Base-by-base conservation (phyloP, 2,113 vertebrate species). In the Entelurus aequoreus region DNA sequence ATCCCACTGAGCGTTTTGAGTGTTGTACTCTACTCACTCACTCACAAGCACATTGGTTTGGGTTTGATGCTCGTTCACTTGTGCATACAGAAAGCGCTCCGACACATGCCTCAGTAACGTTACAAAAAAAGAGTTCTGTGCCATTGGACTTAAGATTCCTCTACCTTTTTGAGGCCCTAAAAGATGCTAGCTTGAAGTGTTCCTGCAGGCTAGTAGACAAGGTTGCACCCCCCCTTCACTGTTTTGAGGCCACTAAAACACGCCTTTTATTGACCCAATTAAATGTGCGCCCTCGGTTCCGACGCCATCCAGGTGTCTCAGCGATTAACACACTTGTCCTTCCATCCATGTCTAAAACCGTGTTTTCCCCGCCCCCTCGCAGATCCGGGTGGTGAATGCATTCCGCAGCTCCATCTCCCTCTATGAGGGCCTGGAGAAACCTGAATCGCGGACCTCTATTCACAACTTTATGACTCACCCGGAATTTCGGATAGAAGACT, bases 321-420 rank as follows among this genome's bases (percentile, higher is more conserved):
- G 28, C 28, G 28, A 28, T 28, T 28, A 46, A 12, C 51, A 19
- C 19, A 6, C 50, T 4, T 15, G 9, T 21, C 49, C 49, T 4
- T 21, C 5, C 6, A 12, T 48, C 35, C n/a, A 63, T 60, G 40
- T 61, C 76, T 90, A 71, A 90, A 65, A 66, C 65, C 53, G 1
- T 28, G n/a, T 56, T 61, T 77, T 60, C 64, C 21, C 71, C 63
- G 56, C 66, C 44, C 55, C 53, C 84, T 84, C 78, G 50, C 93
- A 99, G 97, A 98, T 99, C 91, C 94, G 97, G 92, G 97, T 99
- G 94, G 96, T 99, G 95, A 99, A 99, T 92, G 97, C 97, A 90
- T 99, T 99, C 98, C 97, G 97, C 94, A 99, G 95, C 92, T 95
- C 95, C 90, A 91, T 99, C 86, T 98, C 95, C 88, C 92, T 98